These are phyloP conservation scores for Lagocephalus sceleratus DNA, from an alignment of 2,797 vertebrate genomes.

Conservation along the genomic window DNA sequence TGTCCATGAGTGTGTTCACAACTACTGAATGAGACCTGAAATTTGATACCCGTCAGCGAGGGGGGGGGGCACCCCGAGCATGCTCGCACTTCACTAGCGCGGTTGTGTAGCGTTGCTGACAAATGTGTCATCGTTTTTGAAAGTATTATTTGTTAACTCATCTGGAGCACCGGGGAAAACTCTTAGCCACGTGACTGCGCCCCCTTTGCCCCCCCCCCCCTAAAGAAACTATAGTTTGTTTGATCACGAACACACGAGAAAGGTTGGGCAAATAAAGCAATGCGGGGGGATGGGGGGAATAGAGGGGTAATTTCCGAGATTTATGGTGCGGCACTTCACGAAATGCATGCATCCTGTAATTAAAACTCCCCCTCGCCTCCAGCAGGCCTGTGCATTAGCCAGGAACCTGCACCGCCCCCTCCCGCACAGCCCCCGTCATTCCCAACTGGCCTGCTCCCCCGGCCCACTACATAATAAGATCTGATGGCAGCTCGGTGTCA, in stretches of 20 bases:
- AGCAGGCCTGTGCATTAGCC: constrained; percentile 63
- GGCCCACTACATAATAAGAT: constrained; percentile 61
- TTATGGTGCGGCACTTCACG: constrained; percentile 73
- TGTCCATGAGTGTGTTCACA: constrained; percentile 13
- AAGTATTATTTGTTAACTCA: constrained; percentile 2
- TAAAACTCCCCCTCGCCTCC: constrained; percentile 70
- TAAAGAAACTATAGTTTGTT: constrained; percentile 59
- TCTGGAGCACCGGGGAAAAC: constrained; percentile 10
- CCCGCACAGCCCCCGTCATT: constrained; percentile 27
- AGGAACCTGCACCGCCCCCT: constrained; percentile 45
- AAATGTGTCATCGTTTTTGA: not conserved
- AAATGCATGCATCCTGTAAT: constrained; percentile 83
- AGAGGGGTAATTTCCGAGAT: constrained; percentile 69
- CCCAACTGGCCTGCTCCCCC: constrained; percentile 22
- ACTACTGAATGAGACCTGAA: constrained; percentile 25
- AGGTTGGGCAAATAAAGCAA: constrained; percentile 48
- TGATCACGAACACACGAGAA: constrained; percentile 36
- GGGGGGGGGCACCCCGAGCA: constrained; percentile 16
- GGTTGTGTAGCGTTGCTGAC: not conserved
- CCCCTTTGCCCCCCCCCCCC: constrained; percentile 20
- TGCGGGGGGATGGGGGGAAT: constrained; percentile 49
- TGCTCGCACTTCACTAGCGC: constrained; percentile 33
- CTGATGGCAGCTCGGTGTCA: constrained; percentile 60
- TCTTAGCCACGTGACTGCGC: constrained; percentile 6
- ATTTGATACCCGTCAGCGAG: constrained; percentile 27